Base-by-base conservation (phyloP, 1,140 invertebrate species). In the Calliphora vicina region DNA sequence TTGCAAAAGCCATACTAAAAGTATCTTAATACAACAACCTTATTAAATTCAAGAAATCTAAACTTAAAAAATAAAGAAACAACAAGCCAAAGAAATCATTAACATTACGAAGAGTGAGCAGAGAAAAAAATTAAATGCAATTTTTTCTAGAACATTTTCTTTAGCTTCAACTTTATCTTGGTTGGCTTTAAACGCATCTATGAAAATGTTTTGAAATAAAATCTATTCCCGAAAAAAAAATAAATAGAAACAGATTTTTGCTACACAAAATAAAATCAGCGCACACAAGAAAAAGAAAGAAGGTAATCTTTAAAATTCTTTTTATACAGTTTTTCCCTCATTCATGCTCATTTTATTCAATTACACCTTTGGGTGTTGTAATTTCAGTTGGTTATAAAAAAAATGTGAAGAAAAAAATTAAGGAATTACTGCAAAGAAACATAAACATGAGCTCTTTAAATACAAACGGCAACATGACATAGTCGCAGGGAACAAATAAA, bases 341-440 rank as follows among this genome's bases (percentile, higher is more conserved):
- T 67, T 67, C n/a, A 20, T 88, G 85, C 85, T 89, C 88, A 89
- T 89, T 89, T 88, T 87, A 89, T 89, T 89, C 88, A 89, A 89
- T 89, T 89, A 89, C 87, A 89, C 88, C 88, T 89, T 88, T 86
- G 88, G 88, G 88, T 89, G 88, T 86, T 89, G 88, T 89, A 89
- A 89, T 88, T 87, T 87, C 83, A 83, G 45, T 71, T 45, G 26
- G 35, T 57, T 42, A 73, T 26, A 2, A 80, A 72, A 83, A 81
- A 83, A 81, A 74, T 74, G 25, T 23, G 2, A 81, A 23, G 23
- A 80, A 71, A 27, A 61, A 78, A 82, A 26, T 35, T 35, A 8
- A 35, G 35, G 35, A 35, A 35, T 35, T 35, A 35, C 35, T 35
- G 35, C 35, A 35, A 35, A 35, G 10, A 35, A 35, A n/a, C n/a